Evolutionary conservation across 2,113 vertebrate species (phyloP).

Genomic region (Rhizomys pruinosus): DNA sequence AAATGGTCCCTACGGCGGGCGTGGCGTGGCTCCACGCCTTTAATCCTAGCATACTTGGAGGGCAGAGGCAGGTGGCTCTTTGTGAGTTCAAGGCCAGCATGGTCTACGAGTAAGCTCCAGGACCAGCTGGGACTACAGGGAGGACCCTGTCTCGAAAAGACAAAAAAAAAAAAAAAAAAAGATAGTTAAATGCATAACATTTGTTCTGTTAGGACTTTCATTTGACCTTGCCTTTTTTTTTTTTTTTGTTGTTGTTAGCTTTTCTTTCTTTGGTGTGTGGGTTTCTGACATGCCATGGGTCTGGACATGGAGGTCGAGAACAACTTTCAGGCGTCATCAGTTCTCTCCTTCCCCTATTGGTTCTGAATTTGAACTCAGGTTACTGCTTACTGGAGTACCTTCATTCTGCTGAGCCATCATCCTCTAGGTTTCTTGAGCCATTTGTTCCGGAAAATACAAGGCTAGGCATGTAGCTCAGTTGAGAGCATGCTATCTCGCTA

Average conservation of each 20-base stretch:
- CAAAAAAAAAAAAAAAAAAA: too few relatives aligned
- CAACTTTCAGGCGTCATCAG: not conserved
- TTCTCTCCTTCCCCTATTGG: not conserved
- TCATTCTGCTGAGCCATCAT: too few relatives aligned
- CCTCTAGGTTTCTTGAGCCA: not conserved
- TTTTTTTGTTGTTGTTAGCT: not conserved
- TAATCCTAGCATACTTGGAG: too few relatives aligned
- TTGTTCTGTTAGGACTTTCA: not conserved
- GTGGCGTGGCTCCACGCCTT: too few relatives aligned
- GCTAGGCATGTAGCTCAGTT: not conserved
- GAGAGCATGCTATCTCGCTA: not conserved
- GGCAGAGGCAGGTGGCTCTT: too few relatives aligned
- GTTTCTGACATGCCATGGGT: too few relatives aligned
- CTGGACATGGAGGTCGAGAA: not conserved
- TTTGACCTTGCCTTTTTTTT: not conserved
- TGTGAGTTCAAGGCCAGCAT: too few relatives aligned
- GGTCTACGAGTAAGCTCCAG: too few relatives aligned
- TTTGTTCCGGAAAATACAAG: not conserved
- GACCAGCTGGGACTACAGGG: too few relatives aligned
- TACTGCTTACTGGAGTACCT: not conserved
- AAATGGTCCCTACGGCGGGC: too few relatives aligned
- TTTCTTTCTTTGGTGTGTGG: not conserved
- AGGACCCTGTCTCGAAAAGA: too few relatives aligned
- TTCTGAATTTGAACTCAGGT: not conserved
- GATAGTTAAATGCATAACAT: not conserved